These are phyloP conservation scores for Rhogogaster chlorosoma DNA, from an alignment of 2,888 invertebrate genomes.

Conservation along the genomic window DNA sequence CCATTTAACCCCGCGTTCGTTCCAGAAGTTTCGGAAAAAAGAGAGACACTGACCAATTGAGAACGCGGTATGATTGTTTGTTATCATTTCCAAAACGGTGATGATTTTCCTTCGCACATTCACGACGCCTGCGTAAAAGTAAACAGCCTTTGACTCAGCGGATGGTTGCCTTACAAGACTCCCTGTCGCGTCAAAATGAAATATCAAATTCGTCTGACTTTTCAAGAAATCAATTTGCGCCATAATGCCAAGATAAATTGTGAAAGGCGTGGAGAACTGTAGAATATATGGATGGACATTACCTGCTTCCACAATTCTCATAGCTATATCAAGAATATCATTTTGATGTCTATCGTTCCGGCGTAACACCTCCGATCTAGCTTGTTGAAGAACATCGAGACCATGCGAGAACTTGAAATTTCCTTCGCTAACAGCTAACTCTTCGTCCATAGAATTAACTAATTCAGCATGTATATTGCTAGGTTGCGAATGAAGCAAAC, in stretches of 20 bases:
- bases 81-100: constrained; percentile 50
- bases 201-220: constrained; percentile 6
- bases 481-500: constrained; percentile 23
- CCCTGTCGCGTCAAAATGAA: constrained; percentile 51
- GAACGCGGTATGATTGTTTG: constrained; percentile 50
- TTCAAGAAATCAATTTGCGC: constrained; percentile 51
- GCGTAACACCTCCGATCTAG: constrained; percentile 45
- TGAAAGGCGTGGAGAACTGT: constrained; percentile 46
- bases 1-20: constrained; percentile 47
- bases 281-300: constrained; percentile 49
- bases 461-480: constrained; percentile 28
- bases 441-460: constrained; percentile 20
- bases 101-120: constrained; percentile 36
- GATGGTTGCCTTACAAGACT: constrained; percentile 37
- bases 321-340: constrained; percentile 47
- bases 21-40: constrained; percentile 36
- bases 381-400: constrained; percentile 49
- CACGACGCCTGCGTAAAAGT: constrained; percentile 51
- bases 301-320: constrained; percentile 28
- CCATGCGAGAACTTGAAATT: constrained; percentile 45
- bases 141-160: constrained; percentile 43
- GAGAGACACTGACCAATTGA: constrained; percentile 43
- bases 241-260: constrained; percentile 48
- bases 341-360: constrained; percentile 46
- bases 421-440: constrained; percentile 15